Base-by-base conservation (phyloP, 2,113 vertebrate species). In the Chaetorhynchus papuensis region DNA sequence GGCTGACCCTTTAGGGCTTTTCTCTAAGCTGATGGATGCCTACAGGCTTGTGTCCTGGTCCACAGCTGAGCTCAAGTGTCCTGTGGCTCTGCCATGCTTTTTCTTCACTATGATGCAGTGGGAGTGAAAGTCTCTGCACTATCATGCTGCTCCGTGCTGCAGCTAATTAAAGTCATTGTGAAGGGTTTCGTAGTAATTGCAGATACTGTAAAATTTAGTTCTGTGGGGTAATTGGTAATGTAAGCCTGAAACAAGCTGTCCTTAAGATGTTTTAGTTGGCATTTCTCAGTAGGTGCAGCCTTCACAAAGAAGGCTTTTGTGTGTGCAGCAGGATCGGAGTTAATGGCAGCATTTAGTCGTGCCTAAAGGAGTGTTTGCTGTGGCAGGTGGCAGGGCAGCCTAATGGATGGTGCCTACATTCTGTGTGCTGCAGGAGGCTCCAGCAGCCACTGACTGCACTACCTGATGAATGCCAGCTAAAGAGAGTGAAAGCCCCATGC, bases 231-330 rank as follows among this genome's bases (percentile, higher is more conserved):
- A 90, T 86, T 81, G 88, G 76, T 94, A 93, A 96, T 68, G 63
- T 81, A 93, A 93, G 79, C 79, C 79, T 83, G 88, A 92, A 97
- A 94, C 50, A 64, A 86, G 82, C 88, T 93, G 77, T 78, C 60
- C 85, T 81, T 81, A 74, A 95, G 85, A 86, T 94, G 85, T 94
- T 94, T 83, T 83, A 92, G 72, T 87, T 95, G 91, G 85, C 72
- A 75, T 83, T 90, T 96, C 90, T 91, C 66, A 74, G 85, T 66
- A 83, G 87, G 82, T 95, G 63, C 87, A 80, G 93, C n/a, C 20
- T 59, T 81, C 61, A 90, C 79, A 88, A 94, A 91, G 92, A 50
- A 70, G 75, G 52, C 68, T 91, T 93, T 90, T 91, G 82, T 95
- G 68, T 74, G 49, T 19, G 68, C 83, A 93, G 71, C 47, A 17